Base-by-base conservation (phyloP, 2,797 vertebrate species). In the Sebastes matsubarae region DNA sequence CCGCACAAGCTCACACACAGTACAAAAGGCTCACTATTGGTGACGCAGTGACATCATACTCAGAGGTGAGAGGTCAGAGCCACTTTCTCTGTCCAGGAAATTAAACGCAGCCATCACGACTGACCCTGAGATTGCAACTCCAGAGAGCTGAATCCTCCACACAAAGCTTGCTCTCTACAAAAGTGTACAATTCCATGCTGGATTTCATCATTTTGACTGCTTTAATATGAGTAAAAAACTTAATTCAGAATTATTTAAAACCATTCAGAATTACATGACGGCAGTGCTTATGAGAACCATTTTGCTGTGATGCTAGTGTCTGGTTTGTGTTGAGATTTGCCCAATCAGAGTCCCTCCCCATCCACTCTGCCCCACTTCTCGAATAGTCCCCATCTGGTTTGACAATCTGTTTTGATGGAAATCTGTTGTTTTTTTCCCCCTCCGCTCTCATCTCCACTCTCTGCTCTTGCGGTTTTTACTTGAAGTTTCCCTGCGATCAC, bases 321-420 rank as follows among this genome's bases (percentile, higher is more conserved):
- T 81, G 77, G 77, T 87, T 85, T 92, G 83, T 85, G 84, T 86
- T 86, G 80, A 91, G 77, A 92, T 93, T 92, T 92, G 84, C 80
- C 89, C 93, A 95, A 92, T 95, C 94, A 94, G 79, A 93, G 87
- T 87, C 80, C 79, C 82, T 89, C 79, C 81, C 87, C 79, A 88
- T 94, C 91, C 87, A 87, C 83, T 84, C 85, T 94, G 93, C 84
- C 93, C 93, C 93, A 95, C 86, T 95, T 96, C 91, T 93, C 61
- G 73, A 90, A 87, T 58, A 89, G 92, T 93, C 92, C 92, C 95
- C 93, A 95, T 96, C 94, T 96, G 95, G 92, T 95, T 96, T 94
- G 93, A 95, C 96, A 96, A 95, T 95, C 95, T 95, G 94, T 94
- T 96, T 96, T 94, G 93, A 95, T 94, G 90, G 90, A 94, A 95